phyloP scores from a whole-genome alignment of 2,888 invertebrate species.

The Apamea anceps region DNA sequence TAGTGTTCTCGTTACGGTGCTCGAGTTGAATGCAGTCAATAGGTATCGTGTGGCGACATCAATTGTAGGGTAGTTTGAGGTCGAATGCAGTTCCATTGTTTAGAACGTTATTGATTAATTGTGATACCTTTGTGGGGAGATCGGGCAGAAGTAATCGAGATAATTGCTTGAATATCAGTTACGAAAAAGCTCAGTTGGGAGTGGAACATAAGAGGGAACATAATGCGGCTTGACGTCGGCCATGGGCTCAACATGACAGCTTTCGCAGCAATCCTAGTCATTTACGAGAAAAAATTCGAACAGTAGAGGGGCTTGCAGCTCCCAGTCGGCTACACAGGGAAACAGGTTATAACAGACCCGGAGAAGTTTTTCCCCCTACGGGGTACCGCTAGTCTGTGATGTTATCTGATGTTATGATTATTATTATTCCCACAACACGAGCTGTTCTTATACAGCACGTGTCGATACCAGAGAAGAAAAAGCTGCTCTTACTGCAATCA shows the following conservation, averaged over 20 bases:
- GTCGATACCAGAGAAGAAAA: background rate
- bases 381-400: too few species aligned
- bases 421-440: background rate
- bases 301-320: background rate
- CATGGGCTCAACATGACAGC: too few species aligned
- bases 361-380: too few species aligned
- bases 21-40: slow-evolving; percentile 65
- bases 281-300: too few species aligned
- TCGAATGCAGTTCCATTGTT: slow-evolving; percentile 60
- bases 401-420: too few species aligned
- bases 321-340: background rate
- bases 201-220: slow-evolving; percentile 12
- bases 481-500: background rate
- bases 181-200: slow-evolving; percentile 39
- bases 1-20: slow-evolving; percentile 58
- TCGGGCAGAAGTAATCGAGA: slow-evolving; percentile 63
- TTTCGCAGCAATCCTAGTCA: too few species aligned
- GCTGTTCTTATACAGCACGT: background rate
- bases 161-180: slow-evolving; percentile 67
- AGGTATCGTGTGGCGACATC: slow-evolving; percentile 70
- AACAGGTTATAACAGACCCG: background rate
- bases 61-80: slow-evolving; percentile 49
- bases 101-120: slow-evolving; percentile 58
- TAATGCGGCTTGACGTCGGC: too few species aligned
- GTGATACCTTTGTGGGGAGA: slow-evolving; percentile 60